Base-by-base conservation (phyloP, 2,797 vertebrate species). In the Anomalospiza imberbis region DNA sequence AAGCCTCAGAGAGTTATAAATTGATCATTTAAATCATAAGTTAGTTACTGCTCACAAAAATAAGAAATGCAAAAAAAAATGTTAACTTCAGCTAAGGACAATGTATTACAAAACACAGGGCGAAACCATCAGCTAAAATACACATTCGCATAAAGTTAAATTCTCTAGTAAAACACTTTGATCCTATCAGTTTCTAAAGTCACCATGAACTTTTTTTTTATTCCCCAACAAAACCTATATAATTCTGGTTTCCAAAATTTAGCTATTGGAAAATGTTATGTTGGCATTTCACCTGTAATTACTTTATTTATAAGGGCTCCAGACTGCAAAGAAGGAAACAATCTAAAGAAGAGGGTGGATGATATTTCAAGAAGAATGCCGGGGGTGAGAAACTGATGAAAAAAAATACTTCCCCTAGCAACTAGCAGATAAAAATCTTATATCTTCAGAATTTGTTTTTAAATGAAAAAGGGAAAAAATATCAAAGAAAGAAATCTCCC, bases 1-100 rank as follows among this genome's bases (percentile, higher is more conserved):
- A 92, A 77, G 38, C 42, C 57, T 85, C 44, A 51, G 85, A 91
- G 89, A 92, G 91, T 62, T 79, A 82, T 72, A 89, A 96, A 91
- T 14, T 38, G 53, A 32, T 79, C 42, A 78, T 76, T 91, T 84
- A 91, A 66, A 92, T 76, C 79, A 73, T 65, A 28, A 19, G 67
- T 79, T 91, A 63, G 61, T 77, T 91, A 88, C 32, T 61, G 62
- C 53, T 93, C 63, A 67, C 42, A 88, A 89, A 96, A 93, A 89
- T 32, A 90, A 54, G 48, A 57, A 85, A 76, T 32, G 28, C 5
- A 62, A 86, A 92, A 76, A 76, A 47, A n/a, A 21, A 48, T 10
- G 31, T 81, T 87, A 68, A 38, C 70, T 85, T 88, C 50, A 66
- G 36, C 45, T 73, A 44, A n/a, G 82, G 62, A 55, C 14, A 55